These are phyloP conservation scores for Colletes gigas DNA, from an alignment of 1,140 invertebrate genomes.

Conservation along the genomic window DNA sequence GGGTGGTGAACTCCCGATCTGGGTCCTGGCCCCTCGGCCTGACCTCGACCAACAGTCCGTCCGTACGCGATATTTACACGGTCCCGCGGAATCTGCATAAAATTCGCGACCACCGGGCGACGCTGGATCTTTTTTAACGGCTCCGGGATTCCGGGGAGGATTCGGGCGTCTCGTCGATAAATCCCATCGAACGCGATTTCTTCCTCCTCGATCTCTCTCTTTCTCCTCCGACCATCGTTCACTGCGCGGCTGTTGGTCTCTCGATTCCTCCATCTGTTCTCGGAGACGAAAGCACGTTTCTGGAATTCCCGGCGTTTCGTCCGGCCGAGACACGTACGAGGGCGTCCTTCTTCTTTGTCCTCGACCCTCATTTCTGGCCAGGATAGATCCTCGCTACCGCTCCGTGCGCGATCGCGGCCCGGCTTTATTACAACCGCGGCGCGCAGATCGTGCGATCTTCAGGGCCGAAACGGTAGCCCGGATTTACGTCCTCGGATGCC, in stretches of 20 bases:
- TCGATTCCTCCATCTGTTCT: slow-evolving; percentile 8
- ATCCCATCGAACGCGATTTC: slow-evolving; percentile 59
- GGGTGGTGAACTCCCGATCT: slow-evolving; percentile 59
- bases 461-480: slow-evolving; percentile 53
- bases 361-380: slow-evolving; percentile 52
- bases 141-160: slow-evolving; percentile 46
- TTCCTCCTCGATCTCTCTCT: background rate
- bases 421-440: slow-evolving; percentile 47
- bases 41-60: slow-evolving; percentile 23
- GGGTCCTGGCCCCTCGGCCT: slow-evolving; percentile 19
- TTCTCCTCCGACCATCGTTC: too few relatives aligned
- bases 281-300: slow-evolving; percentile 37
- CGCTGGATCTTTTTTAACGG: slow-evolving; percentile 16
- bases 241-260: too few relatives aligned
- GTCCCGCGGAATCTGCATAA: slow-evolving; percentile 67
- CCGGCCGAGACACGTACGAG: background rate
- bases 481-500: slow-evolving; percentile 45
- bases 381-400: slow-evolving; percentile 5
- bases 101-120: slow-evolving; percentile 66
- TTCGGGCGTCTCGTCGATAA: slow-evolving; percentile 71
- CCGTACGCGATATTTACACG: slow-evolving; percentile 62
- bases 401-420: slow-evolving; percentile 16
- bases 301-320: slow-evolving; percentile 55
- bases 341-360: slow-evolving; percentile 60
- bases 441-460: slow-evolving; percentile 38